These are phyloP conservation scores for Ectemnius cavifrons DNA, from an alignment of 2,888 invertebrate genomes.

Conservation along the genomic window DNA sequence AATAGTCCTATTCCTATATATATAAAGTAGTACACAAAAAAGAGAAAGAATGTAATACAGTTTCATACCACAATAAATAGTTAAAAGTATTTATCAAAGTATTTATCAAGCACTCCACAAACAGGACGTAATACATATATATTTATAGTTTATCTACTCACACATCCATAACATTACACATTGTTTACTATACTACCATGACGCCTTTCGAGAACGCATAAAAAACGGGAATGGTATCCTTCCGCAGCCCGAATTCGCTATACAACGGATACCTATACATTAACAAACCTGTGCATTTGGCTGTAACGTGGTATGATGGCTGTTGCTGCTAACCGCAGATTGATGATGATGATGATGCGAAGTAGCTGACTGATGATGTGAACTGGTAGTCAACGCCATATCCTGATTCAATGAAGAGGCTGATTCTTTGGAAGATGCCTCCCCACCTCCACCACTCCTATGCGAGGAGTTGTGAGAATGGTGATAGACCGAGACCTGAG, in stretches of 20 bases:
- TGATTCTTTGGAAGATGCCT: slow-evolving; percentile 69
- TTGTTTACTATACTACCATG: slow-evolving; percentile 35
- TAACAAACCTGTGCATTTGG: slow-evolving; percentile 75
- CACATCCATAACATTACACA: slow-evolving; percentile 45
- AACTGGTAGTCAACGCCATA: slow-evolving; percentile 71
- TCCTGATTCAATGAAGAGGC: slow-evolving; percentile 70
- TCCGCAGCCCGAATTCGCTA: slow-evolving; percentile 39
- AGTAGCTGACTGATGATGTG: slow-evolving; percentile 70
- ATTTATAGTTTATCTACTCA: slow-evolving; percentile 40
- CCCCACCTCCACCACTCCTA: slow-evolving; percentile 81
- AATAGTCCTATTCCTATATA: too few relatives aligned
- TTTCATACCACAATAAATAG: too few relatives aligned
- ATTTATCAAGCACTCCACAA: slow-evolving; percentile 21
- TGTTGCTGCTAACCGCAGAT: slow-evolving; percentile 66
- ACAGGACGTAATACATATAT: slow-evolving; percentile 28
- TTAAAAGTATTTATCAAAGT: too few relatives aligned
- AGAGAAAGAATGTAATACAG: too few relatives aligned
- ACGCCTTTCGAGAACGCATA: slow-evolving; percentile 56
- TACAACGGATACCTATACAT: slow-evolving; percentile 61
- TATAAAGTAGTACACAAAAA: too few relatives aligned
- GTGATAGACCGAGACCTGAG: slow-evolving; percentile 86
- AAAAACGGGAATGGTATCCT: slow-evolving; percentile 28
- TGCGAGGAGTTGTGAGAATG: slow-evolving; percentile 80
- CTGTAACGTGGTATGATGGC: slow-evolving; percentile 73
- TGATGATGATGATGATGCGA: slow-evolving; percentile 72